Percentiles rank a stretch among this genome's conserved stretches.
phyloP scores from a whole-genome alignment of 2,888 invertebrate species.

The Orchesellides sinensis region DNA sequence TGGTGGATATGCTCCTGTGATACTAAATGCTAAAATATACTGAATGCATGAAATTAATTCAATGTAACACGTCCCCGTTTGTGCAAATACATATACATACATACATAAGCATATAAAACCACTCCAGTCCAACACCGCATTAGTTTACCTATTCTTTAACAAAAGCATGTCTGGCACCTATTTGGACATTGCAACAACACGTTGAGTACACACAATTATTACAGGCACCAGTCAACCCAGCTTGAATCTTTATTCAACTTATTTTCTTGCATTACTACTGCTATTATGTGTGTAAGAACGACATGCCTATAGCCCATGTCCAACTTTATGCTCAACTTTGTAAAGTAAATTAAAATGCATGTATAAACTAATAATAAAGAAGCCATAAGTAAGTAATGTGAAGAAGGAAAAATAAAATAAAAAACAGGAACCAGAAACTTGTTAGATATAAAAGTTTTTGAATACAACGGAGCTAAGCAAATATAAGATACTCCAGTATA shows the following conservation, averaged over 20 bases:
- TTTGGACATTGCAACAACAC: constrained; percentile 37
- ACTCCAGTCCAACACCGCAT: neutral
- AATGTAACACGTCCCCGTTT: neutral
- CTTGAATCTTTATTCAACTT: constrained; percentile 44
- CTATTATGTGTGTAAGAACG: neutral
- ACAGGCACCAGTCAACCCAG: constrained; percentile 51
- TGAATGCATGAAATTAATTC: no score
- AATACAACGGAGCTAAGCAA: neutral
- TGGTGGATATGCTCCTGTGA: neutral
- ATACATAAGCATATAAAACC: constrained; percentile 10
- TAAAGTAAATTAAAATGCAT: constrained; percentile 64
- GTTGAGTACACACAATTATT: constrained; percentile 54
- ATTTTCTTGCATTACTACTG: constrained; percentile 7
- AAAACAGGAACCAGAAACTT: constrained; percentile 61
- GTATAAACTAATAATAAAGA: constrained; percentile 55
- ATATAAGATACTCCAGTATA: constrained; percentile 32
- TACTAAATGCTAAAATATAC: neutral
- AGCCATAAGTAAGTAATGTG: constrained; percentile 29
- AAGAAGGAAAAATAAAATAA: constrained; percentile 11
- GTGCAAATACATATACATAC: neutral
- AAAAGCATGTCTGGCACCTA: neutral
- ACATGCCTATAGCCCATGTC: neutral
- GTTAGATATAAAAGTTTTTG: constrained; percentile 26
- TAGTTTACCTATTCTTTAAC: neutral
- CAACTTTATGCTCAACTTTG: constrained; percentile 35